Percentiles rank a stretch among this genome's conserved stretches.
Conservation (phyloP, 2,797 vertebrate species). For the Loriculus beryllinus region DNA sequence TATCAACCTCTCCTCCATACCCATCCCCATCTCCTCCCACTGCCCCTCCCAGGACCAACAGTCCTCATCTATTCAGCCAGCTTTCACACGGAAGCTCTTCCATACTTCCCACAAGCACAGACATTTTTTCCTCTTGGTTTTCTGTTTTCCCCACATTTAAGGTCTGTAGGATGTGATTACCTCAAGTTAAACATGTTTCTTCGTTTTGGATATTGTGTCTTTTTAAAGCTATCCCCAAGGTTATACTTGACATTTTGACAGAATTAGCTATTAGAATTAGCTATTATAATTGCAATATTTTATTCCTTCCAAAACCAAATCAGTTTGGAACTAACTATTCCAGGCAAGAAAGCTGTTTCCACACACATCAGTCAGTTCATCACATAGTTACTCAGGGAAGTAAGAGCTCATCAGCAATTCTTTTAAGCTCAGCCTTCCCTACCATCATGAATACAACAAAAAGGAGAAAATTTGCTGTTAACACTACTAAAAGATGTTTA, state of each 20-base stretch:
- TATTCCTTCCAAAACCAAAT: background rate
- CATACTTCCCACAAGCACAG: background rate
- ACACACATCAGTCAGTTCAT: background rate
- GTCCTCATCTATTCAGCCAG: background rate
- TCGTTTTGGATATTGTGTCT: fast-evolving
- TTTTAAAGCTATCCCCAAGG: background rate
- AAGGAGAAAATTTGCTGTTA: background rate
- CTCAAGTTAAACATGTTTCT: background rate
- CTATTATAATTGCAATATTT: background rate
- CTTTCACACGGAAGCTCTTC: background rate
- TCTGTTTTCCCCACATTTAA: background rate
- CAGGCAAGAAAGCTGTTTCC: background rate
- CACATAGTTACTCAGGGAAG: background rate
- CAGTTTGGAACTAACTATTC: background rate
- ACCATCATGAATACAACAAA: fast-evolving
- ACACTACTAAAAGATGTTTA: background rate
- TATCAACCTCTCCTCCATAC: background rate
- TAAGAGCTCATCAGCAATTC: background rate
- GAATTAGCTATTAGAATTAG: background rate
- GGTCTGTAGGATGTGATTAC: background rate
- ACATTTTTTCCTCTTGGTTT: background rate
- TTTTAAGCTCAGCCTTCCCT: background rate
- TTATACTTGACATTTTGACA: background rate
- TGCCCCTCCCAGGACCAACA: background rate
- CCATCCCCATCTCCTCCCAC: background rate